These are phyloP conservation scores for Cerastis leucographa DNA, from an alignment of 2,888 invertebrate genomes.

Conservation along the genomic window DNA sequence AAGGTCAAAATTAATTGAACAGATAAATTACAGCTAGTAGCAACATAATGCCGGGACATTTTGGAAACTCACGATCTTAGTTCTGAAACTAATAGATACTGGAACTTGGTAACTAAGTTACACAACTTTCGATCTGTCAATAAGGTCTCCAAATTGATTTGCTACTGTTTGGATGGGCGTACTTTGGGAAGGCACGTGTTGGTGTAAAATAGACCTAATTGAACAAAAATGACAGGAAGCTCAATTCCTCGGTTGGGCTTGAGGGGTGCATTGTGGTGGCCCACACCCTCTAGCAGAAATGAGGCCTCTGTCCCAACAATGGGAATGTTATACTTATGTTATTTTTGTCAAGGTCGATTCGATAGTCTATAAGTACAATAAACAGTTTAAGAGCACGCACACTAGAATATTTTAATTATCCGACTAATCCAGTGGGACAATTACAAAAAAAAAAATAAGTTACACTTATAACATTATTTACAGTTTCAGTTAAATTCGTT, in stretches of 20 bases:
- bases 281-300: no score
- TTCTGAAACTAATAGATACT: constrained; percentile 47
- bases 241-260: no score
- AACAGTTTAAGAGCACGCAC: neutral
- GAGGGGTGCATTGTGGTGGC: no score
- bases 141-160: constrained; percentile 41
- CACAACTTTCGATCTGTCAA: constrained; percentile 38
- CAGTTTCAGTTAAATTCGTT: neutral
- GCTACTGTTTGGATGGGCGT: constrained; percentile 2
- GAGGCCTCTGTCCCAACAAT: no score
- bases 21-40: constrained; percentile 44
- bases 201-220: neutral
- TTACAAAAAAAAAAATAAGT: neutral
- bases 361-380: neutral
- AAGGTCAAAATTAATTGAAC: constrained; percentile 41
- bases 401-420: neutral
- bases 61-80: constrained; percentile 43
- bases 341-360: no score
- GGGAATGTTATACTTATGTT: no score
- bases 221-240: neutral
- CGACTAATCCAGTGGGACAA: no score
- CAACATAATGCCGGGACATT: constrained; percentile 35
- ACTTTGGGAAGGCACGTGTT: neutral
- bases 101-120: constrained; percentile 36
- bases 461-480: neutral